Evolutionary conservation across 2,888 invertebrate genomes (phyloP).

Genomic region (Drepana falcataria): DNA sequence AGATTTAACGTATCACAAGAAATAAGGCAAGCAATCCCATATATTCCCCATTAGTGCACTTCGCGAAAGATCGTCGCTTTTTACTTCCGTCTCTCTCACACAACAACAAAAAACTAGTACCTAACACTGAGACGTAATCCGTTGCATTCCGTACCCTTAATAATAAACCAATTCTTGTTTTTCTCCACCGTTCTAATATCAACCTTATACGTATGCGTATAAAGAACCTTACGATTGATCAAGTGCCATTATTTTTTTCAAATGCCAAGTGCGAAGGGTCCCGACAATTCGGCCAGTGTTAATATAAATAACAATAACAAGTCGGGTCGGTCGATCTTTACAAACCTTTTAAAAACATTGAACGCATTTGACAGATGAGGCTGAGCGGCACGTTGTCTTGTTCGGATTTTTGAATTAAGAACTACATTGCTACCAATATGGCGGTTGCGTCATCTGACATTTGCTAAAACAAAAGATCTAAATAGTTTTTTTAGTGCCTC

Average conservation of each 20-base stretch:
- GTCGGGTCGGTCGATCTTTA: constrained; percentile 49
- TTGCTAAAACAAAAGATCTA: neutral
- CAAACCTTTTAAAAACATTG: constrained; percentile 66
- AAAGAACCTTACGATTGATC: constrained; percentile 32
- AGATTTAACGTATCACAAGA: constrained; percentile 36
- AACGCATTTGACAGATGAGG: constrained; percentile 67
- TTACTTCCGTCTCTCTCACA: constrained; percentile 49
- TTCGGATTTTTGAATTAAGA: constrained; percentile 26
- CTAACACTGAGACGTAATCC: constrained; percentile 67
- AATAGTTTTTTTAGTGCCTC: constrained; percentile 1
- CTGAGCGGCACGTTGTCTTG: constrained; percentile 45
- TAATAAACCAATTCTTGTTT: constrained; percentile 35
- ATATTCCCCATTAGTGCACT: constrained; percentile 71
- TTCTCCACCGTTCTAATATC: constrained; percentile 21
- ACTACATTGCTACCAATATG: constrained; percentile 9
- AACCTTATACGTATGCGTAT: constrained; percentile 27
- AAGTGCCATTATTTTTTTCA: constrained; percentile 36
- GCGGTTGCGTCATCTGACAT: constrained; percentile 7
- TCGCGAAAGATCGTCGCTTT: constrained; percentile 57
- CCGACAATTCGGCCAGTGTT: constrained; percentile 62
- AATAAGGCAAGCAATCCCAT: constrained; percentile 54
- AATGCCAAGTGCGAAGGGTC: constrained; percentile 66
- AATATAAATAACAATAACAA: constrained; percentile 75
- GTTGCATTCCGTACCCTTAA: constrained; percentile 66
- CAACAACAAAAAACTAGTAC: constrained; percentile 70